Base-by-base conservation (phyloP, 2,888 invertebrate species). In the Tipula helvola region DNA sequence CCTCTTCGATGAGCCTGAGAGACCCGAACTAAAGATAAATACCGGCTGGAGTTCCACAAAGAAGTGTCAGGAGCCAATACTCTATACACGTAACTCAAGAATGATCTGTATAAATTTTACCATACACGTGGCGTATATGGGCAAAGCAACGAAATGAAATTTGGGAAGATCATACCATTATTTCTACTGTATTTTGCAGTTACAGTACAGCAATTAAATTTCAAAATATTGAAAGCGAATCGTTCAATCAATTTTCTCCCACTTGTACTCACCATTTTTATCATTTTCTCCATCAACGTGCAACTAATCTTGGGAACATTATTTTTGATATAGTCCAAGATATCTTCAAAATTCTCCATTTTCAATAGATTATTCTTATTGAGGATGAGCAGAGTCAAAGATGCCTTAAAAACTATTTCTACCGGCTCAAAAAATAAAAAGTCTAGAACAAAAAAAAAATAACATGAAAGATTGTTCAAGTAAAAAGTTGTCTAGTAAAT, bases 281-380 rank as follows among this genome's bases (percentile, higher is more conserved):
- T 96, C n/a, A 98, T 95, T 88, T 95, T 94, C 89, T 97, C 96
- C 92, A 97, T 93, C 16, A 93, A 92, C 0, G 91, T 91, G 86
- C 93, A 93, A 89, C 96, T 94, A 88, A 97, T 94, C 41, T 94
- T 94, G 0, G 96, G 96, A 7, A 97, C 92, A 86, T 94, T 93
- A 88, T 95, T 95, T 91, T 98, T 98, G 18, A 99, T 92, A 89
- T 97, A 98, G 89, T 97, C 97, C 93, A 98, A 98, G 0, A 98
- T 96, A 89, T 96, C 96, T 90, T 99, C 99, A 90, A 99, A 98
- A 88, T 96, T 96, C 89, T 96, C 96, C 88, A 97, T 97, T 86
- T 94, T 92, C 90, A 98, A 92, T 87, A 99, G 92, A 16, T 96
- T 95, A 87, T 97, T 96, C 89, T 95, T 96, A 91, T 98, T 97